Conservation (phyloP, 2,797 vertebrate genomes). For the Fringilla coelebs region DNA sequence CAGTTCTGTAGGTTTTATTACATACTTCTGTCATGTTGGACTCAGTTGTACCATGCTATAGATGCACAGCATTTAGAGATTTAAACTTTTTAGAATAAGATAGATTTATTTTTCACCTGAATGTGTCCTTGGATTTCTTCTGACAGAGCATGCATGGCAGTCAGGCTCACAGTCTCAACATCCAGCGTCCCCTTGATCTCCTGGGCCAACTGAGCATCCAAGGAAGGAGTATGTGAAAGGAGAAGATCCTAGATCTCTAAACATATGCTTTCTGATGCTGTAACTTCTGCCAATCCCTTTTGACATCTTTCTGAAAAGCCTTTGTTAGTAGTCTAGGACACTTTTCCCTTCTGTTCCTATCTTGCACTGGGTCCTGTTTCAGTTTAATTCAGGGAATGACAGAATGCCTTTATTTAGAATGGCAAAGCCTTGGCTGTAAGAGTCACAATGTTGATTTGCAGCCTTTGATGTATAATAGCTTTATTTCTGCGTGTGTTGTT, state of each 20-base stretch:
- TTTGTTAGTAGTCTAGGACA: neutral
- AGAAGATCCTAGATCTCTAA: neutral
- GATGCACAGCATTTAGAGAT: neutral
- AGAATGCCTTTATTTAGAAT: neutral
- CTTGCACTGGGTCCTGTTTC: neutral
- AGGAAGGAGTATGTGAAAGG: neutral
- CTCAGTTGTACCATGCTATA: neutral
- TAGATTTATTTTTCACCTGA: neutral
- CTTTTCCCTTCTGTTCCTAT: neutral
- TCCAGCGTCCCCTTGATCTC: neutral
- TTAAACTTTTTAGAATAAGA: neutral
- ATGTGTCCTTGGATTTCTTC: neutral
- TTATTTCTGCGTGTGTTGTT: neutral
- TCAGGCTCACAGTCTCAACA: neutral
- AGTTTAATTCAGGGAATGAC: neutral
- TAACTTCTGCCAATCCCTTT: neutral
- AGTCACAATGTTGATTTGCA: neutral
- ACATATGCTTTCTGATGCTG: neutral
- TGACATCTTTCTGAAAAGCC: neutral
- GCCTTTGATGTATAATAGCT: neutral
- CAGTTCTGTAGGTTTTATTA: neutral
- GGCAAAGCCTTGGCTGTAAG: neutral
- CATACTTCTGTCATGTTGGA: neutral
- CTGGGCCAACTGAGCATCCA: neutral
- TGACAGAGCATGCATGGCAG: too few relatives aligned